These are phyloP conservation scores for Villa cingulata DNA, from an alignment of 2,888 invertebrate genomes.

Conservation along the genomic window DNA sequence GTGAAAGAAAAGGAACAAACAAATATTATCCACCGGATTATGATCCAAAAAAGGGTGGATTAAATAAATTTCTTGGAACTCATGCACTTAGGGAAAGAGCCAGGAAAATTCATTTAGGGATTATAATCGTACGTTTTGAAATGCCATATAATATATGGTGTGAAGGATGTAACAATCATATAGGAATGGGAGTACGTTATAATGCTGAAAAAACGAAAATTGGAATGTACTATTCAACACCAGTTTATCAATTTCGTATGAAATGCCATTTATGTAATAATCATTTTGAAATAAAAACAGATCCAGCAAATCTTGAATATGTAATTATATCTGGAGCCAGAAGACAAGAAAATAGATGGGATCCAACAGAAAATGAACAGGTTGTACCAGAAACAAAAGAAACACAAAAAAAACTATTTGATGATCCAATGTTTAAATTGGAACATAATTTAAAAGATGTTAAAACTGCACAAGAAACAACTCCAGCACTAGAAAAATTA, in stretches of 20 bases:
- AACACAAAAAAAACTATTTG: slow-evolving; percentile 73
- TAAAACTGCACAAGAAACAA: slow-evolving; percentile 51
- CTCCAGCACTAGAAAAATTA: slow-evolving; percentile 59
- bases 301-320: slow-evolving; percentile 96
- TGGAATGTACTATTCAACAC: slow-evolving; percentile 97
- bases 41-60: slow-evolving; percentile 84
- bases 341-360: slow-evolving; percentile 96
- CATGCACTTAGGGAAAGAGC: slow-evolving; percentile 95
- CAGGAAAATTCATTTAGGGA: slow-evolving; percentile 87
- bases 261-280: slow-evolving; percentile 95
- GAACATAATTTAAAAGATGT: slow-evolving; percentile 82
- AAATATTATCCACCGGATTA: slow-evolving; percentile 99
- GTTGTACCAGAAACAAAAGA: slow-evolving; percentile 86
- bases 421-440: slow-evolving; percentile 95
- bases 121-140: slow-evolving; percentile 73
- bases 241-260: slow-evolving; percentile 96
- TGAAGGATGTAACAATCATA: slow-evolving; percentile 93
- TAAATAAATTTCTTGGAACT: slow-evolving; percentile 87
- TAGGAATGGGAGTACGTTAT: slow-evolving; percentile 98
- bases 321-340: slow-evolving; percentile 88
- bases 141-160: slow-evolving; percentile 99
- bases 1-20: slow-evolving; percentile 95
- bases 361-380: slow-evolving; percentile 90
- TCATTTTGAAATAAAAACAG: slow-evolving; percentile 95
- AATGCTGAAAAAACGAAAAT: slow-evolving; percentile 86